These are phyloP conservation scores for Bos taurus DNA, from an alignment of 2,113 vertebrate species.

Conservation along the genomic window DNA sequence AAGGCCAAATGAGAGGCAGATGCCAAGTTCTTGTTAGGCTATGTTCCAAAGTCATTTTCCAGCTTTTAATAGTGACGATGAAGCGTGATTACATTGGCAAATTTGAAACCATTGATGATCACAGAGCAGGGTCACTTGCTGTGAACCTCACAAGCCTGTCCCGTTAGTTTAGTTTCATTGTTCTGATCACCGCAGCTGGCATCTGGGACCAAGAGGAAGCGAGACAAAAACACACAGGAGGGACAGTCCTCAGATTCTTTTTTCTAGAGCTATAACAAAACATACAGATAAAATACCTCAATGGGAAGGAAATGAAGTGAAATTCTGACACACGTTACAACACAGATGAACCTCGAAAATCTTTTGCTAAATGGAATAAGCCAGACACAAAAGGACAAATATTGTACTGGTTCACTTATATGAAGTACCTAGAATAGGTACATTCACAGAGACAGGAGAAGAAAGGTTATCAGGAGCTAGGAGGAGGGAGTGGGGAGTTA, in stretches of 20 bases:
- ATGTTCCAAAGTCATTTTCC: not conserved
- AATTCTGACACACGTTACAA: not conserved
- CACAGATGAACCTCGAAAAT: not conserved
- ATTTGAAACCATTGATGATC: not conserved
- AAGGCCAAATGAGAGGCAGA: not conserved
- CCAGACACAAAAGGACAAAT: not conserved
- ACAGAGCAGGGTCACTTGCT: not conserved
- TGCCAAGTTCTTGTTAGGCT: not conserved
- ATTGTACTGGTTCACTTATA: not conserved
- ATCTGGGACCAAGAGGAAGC: not conserved
- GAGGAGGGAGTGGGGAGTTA: too few species aligned
- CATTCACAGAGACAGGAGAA: not conserved
- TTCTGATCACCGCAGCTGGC: not conserved
- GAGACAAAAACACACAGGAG: not conserved
- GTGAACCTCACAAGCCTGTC: not conserved
- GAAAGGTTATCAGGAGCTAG: not conserved
- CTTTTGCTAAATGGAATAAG: not conserved
- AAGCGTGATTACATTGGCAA: not conserved
- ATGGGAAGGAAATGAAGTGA: not conserved
- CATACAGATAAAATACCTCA: not conserved
- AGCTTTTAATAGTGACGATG: not conserved
- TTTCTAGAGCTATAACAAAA: not conserved
- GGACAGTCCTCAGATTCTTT: not conserved
- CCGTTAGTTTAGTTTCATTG: not conserved
- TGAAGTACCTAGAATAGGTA: not conserved